These are phyloP conservation scores for Stratiomys singularior DNA, from an alignment of 2,888 invertebrate species.

Conservation along the genomic window DNA sequence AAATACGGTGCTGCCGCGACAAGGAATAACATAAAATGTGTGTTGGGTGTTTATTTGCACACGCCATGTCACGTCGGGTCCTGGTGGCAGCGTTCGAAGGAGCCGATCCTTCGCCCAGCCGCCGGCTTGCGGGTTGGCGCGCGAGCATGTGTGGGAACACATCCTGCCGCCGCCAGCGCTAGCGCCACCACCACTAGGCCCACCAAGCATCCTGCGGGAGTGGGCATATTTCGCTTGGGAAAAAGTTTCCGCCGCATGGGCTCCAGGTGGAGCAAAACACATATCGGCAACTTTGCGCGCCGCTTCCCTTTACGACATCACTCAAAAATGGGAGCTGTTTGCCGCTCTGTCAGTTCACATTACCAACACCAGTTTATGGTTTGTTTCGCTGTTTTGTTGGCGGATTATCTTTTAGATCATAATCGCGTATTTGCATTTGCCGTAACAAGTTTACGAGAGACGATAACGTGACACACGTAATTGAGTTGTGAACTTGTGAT, in stretches of 20 bases:
- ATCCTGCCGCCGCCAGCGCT: not conserved
- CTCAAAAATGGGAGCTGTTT: not conserved
- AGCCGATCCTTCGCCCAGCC: not conserved
- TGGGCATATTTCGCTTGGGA: not conserved
- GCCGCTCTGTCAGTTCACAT: slow-evolving; percentile 23
- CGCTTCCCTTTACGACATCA: slow-evolving; percentile 23
- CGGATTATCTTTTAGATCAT: slow-evolving; percentile 38
- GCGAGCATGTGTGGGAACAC: not conserved
- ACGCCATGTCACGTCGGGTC: not conserved
- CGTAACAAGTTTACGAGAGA: slow-evolving; percentile 20
- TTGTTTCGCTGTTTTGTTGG: slow-evolving; percentile 22
- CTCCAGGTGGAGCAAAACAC: slow-evolving; percentile 25
- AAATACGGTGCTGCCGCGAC: not conserved
- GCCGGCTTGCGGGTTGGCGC: not conserved
- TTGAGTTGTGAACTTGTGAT: slow-evolving; percentile 28
- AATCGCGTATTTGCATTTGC: slow-evolving; percentile 26
- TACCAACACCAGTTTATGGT: slow-evolving; percentile 5
- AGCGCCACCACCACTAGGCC: not conserved
- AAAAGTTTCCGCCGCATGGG: slow-evolving; percentile 21
- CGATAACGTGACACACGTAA: slow-evolving; percentile 34
- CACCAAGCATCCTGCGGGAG: not conserved
- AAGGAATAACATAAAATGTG: slow-evolving; percentile 14
- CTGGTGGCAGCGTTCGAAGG: not conserved
- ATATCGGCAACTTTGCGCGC: slow-evolving; percentile 25
- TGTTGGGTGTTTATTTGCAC: slow-evolving; percentile 12